These are phyloP conservation scores for Knipowitschia caucasica DNA, from an alignment of 2,797 vertebrate genomes.

Conservation along the genomic window DNA sequence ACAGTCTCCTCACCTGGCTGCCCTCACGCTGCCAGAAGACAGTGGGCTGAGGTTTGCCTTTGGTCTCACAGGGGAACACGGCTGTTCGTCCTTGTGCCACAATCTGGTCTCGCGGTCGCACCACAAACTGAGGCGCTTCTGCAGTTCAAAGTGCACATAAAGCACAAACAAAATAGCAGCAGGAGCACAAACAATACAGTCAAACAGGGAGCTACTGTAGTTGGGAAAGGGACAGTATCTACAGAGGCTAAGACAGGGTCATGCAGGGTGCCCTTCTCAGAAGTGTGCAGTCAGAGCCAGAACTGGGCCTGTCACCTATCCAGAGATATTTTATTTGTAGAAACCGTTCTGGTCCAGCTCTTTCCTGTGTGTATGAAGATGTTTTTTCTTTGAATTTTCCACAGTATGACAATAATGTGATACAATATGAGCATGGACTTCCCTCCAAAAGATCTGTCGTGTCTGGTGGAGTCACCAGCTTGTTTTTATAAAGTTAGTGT, in stretches of 20 bases:
- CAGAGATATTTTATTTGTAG: not conserved
- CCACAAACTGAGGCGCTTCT: conserved; percentile 96
- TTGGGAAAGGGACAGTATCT: conserved; percentile 5
- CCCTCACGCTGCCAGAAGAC: conserved; percentile 99
- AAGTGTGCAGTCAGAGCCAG: conserved; percentile 21
- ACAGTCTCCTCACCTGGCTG: conserved; percentile 84
- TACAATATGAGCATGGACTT: too few relatives aligned
- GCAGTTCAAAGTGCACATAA: conserved; percentile 60
- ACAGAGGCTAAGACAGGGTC: conserved; percentile 21
- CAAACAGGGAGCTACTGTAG: conserved; percentile 1
- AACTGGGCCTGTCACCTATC: not conserved
- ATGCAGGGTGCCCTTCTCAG: conserved; percentile 47
- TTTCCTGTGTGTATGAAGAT: too few relatives aligned
- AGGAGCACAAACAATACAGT: conserved; percentile 5
- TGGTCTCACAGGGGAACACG: conserved; percentile 95
- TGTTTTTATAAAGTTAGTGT: too few relatives aligned
- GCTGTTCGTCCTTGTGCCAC: conserved; percentile 91
- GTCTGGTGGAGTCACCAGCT: too few relatives aligned
- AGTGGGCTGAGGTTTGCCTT: conserved; percentile 95
- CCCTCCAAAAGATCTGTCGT: too few relatives aligned
- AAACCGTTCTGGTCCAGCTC: not conserved
- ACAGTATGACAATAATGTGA: too few relatives aligned
- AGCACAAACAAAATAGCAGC: conserved; percentile 35
- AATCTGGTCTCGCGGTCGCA: conserved; percentile 96
- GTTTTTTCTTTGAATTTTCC: too few relatives aligned